Evolutionary conservation across 2,113 vertebrate species (phyloP).

Genomic region (Amphiprion ocellaris): DNA sequence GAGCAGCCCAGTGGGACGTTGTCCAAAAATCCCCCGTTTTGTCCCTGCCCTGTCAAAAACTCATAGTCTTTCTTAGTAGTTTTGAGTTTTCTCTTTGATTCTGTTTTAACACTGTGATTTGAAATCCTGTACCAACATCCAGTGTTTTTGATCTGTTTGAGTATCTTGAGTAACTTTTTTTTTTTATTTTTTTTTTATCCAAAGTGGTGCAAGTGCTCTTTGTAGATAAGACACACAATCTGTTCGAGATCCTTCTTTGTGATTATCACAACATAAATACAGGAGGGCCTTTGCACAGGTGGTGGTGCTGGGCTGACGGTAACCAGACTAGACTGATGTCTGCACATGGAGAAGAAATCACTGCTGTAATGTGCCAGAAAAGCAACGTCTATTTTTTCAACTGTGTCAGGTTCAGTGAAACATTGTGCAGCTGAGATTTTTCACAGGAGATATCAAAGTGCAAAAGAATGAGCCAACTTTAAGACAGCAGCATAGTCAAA

Average conservation of each 20-base stretch:
- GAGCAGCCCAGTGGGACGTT: conserved; percentile 50
- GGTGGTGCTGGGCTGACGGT: conserved; percentile 44
- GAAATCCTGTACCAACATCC: conserved; percentile 41
- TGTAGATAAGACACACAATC: conserved; percentile 61
- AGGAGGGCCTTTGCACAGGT: conserved; percentile 49
- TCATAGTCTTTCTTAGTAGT: not conserved
- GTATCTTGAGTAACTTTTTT: conserved; percentile 34
- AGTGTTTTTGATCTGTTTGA: conserved; percentile 35
- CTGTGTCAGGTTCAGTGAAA: not conserved
- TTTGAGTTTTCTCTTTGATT: conserved; percentile 36
- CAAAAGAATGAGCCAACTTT: not conserved
- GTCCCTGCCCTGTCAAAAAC: conserved; percentile 27
- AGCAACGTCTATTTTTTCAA: not conserved
- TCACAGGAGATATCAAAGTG: no score
- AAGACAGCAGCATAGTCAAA: not conserved
- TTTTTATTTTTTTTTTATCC: conserved; percentile 36
- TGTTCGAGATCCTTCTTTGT: conserved; percentile 42
- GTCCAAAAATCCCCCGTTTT: conserved; percentile 46
- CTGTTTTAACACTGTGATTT: conserved; percentile 42
- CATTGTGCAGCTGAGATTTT: no score
- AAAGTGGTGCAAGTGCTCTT: conserved; percentile 39
- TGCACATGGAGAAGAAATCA: conserved; percentile 40
- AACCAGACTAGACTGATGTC: conserved; percentile 52
- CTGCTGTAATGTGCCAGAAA: conserved; percentile 23
- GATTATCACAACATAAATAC: conserved; percentile 56